A percentile compares a stretch with the other conserved stretches of the same genome.
Conservation (phyloP, 2,797 vertebrate species). For the Molossus alvarezi region DNA sequence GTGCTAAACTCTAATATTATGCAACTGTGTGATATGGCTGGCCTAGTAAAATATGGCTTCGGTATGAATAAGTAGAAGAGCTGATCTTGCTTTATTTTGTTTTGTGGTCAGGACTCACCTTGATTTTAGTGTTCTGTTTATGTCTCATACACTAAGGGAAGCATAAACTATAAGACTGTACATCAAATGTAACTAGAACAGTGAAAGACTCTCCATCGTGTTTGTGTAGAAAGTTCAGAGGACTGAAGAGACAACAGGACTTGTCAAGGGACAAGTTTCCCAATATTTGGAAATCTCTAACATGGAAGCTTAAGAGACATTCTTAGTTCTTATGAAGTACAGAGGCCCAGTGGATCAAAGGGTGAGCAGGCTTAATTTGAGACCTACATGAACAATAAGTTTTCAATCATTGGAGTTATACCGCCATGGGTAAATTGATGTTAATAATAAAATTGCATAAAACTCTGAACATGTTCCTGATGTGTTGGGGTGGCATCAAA, state of each 20-base stretch:
- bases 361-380: not conserved
- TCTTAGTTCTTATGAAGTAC: not conserved
- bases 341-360: not conserved
- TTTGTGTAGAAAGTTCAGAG: not conserved
- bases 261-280: not conserved
- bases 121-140: not conserved
- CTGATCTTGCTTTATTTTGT: not conserved
- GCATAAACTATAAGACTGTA: not conserved
- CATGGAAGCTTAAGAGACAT: not conserved
- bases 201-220: not conserved
- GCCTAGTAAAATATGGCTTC: not conserved
- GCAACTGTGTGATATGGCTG: not conserved
- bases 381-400: not conserved
- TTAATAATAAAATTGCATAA: not conserved
- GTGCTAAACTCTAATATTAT: not conserved
- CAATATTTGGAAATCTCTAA: not conserved
- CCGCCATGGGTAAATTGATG: not conserved
- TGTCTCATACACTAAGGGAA: not conserved
- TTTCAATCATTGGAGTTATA: not conserved
- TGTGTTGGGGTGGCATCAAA: not conserved
- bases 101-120: not conserved
- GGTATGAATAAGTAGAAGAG: not conserved
- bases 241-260: not conserved
- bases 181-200: not conserved
- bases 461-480: not conserved